These are phyloP conservation scores for Melanogrammus aeglefinus DNA, from an alignment of 2,797 vertebrate genomes.

Conservation along the genomic window DNA sequence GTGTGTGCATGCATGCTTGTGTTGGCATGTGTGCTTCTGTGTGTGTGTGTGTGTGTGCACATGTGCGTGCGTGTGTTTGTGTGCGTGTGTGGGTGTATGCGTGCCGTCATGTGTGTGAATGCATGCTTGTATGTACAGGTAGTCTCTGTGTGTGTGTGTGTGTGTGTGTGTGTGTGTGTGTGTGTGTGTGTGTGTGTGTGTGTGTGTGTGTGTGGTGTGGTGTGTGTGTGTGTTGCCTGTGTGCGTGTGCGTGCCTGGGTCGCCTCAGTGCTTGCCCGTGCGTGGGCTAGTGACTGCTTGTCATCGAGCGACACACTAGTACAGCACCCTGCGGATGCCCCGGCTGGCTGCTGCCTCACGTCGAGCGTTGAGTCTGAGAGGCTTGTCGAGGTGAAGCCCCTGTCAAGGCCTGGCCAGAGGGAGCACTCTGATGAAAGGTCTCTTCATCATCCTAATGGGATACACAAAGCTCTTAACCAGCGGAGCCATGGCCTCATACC, in stretches of 20 bases:
- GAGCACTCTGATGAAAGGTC: slow-evolving; percentile 75
- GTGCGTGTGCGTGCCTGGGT: slow-evolving; percentile 13
- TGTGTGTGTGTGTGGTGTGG: neutral
- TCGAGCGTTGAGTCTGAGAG: slow-evolving; percentile 69
- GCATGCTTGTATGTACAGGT: slow-evolving; percentile 38
- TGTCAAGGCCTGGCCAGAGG: slow-evolving; percentile 73
- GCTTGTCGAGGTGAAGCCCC: slow-evolving; percentile 77
- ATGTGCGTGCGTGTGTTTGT: neutral
- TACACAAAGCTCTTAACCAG: slow-evolving; percentile 76
- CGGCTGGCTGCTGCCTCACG: slow-evolving; percentile 61
- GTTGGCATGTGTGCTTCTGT: neutral
- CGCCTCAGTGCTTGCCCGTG: slow-evolving; percentile 44
- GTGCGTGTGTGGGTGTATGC: too few relatives aligned
- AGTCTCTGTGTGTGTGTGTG: neutral
- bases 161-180: too few relatives aligned
- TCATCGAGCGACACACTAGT: slow-evolving; percentile 46
- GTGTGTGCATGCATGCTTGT: too few relatives aligned
- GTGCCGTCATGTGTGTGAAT: too few relatives aligned
- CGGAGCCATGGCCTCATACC: slow-evolving; percentile 60
- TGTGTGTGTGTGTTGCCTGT: neutral
- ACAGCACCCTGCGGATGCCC: slow-evolving; percentile 53
- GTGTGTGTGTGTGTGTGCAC: neutral
- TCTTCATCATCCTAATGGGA: slow-evolving; percentile 83
- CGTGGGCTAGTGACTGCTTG: slow-evolving; percentile 47
- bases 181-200: slow-evolving; percentile 33